These are phyloP conservation scores for Zaprionus bogoriensis DNA, from an alignment of 2,888 invertebrate species.

Conservation along the genomic window DNA sequence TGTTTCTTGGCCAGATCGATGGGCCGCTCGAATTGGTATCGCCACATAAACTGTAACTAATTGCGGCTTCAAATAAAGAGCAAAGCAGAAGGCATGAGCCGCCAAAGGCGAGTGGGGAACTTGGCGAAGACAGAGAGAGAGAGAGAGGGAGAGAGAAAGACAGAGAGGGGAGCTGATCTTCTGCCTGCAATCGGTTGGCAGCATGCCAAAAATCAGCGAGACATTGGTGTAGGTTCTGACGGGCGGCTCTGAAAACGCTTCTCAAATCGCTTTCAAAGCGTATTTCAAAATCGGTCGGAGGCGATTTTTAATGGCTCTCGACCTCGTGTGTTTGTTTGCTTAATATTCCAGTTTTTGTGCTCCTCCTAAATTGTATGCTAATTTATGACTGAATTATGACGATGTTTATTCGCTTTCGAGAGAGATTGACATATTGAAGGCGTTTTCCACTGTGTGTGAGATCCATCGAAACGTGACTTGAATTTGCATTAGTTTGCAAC, in stretches of 20 bases:
- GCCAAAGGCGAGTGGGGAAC: constrained; percentile 23
- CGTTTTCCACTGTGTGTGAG: constrained; percentile 5
- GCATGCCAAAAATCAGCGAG: constrained; percentile 45
- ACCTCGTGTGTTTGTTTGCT: constrained; percentile 10
- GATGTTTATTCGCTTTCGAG: constrained; percentile 15
- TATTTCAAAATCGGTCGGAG: no score
- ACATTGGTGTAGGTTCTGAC: constrained; percentile 67
- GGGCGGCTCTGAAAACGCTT: constrained; percentile 21
- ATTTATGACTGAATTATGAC: constrained; percentile 52
- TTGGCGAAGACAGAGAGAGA: background rate
- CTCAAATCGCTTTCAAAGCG: no score
- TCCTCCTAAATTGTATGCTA: constrained; percentile 51
- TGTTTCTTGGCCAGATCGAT: constrained; percentile 44
- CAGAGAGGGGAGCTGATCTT: background rate
- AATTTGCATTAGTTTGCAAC: constrained; percentile 20
- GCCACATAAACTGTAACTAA: constrained; percentile 81
- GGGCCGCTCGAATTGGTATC: constrained; percentile 57
- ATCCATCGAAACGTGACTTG: constrained; percentile 40
- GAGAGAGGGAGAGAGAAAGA: background rate
- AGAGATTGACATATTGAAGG: constrained; percentile 5
- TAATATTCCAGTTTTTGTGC: constrained; percentile 16
- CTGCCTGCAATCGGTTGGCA: constrained; percentile 31
- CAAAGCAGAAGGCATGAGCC: constrained; percentile 46
- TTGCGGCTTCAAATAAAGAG: constrained; percentile 81
- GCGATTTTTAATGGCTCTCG: constrained; percentile 9